Percentiles rank a stretch among this genome's conserved stretches.
phyloP scores from a whole-genome alignment of 2,113 vertebrate genomes.

The Oryzias curvinotus region DNA sequence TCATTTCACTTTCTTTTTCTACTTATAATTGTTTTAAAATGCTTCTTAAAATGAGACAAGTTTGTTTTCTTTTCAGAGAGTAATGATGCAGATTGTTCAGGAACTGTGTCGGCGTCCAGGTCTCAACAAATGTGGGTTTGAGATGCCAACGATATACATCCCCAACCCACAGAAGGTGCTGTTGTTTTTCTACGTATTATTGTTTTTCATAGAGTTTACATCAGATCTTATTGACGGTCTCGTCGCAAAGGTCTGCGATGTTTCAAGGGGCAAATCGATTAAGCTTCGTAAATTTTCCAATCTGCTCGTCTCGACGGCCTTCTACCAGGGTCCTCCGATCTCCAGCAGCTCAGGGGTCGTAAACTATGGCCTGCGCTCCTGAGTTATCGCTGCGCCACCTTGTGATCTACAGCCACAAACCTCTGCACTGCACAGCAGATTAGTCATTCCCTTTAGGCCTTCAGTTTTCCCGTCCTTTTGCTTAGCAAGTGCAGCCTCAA shows the following conservation, averaged over 20 bases:
- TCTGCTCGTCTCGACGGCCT: background rate
- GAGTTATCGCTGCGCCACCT: slow-evolving; percentile 42
- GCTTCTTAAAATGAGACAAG: background rate
- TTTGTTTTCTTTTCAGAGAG: slow-evolving; percentile 62
- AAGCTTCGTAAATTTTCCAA: slow-evolving; percentile 27
- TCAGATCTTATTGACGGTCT: background rate
- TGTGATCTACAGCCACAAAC: slow-evolving; percentile 49
- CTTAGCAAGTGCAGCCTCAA: slow-evolving; percentile 35
- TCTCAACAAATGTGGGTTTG: slow-evolving; percentile 84
- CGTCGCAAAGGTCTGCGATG: slow-evolving; percentile 19
- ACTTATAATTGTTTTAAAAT: background rate
- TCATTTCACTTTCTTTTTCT: background rate
- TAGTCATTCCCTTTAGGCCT: slow-evolving; percentile 30
- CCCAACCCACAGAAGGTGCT: slow-evolving; percentile 80
- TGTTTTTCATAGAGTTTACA: background rate
- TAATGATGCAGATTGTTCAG: slow-evolving; percentile 86
- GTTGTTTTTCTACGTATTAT: background rate
- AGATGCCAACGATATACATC: slow-evolving; percentile 84
- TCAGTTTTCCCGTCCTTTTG: slow-evolving; percentile 29
- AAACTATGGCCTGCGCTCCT: slow-evolving; percentile 38
- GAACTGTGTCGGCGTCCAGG: slow-evolving; percentile 82
- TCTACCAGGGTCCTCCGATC: slow-evolving; percentile 18
- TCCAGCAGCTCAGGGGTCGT: slow-evolving; percentile 9
- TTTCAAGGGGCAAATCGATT: slow-evolving; percentile 22
- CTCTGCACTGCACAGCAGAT: slow-evolving; percentile 19